Conservation (phyloP, 2,888 invertebrate genomes). For the Sarcophaga subvicina region DNA sequence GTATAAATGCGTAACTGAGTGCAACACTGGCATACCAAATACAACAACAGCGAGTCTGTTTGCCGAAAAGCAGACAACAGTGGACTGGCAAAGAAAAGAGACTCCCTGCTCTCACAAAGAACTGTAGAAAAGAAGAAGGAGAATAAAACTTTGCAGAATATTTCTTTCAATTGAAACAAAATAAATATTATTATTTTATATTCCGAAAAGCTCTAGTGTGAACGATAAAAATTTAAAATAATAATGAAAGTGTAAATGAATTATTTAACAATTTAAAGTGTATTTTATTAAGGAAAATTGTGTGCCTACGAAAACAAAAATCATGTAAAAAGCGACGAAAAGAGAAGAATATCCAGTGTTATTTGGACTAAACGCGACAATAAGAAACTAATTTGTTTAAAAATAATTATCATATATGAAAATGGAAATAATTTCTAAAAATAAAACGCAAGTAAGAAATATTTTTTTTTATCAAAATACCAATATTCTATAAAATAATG, state of each 20-base stretch:
- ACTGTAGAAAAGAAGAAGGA: constrained; percentile 16
- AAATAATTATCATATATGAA: neutral
- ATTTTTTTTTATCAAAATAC: no score
- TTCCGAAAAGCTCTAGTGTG: no score
- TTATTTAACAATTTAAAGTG: no score
- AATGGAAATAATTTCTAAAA: neutral
- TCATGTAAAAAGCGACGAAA: neutral
- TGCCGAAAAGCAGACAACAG: constrained; percentile 4
- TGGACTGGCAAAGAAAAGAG: constrained; percentile 22
- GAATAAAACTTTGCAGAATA: no score
- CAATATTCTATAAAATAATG: no score
- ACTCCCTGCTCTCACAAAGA: neutral
- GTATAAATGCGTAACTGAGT: neutral
- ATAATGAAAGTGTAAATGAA: no score
- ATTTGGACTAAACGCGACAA: neutral
- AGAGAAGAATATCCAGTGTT: neutral
- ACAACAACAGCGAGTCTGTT: neutral
- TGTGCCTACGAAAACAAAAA: neutral
- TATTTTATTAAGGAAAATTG: no score
- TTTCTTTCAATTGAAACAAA: no score
- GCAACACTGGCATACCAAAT: neutral
- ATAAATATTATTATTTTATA: no score
- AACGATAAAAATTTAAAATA: no score
- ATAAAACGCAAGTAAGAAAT: neutral
- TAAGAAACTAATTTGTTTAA: neutral